These are phyloP conservation scores for Raja brachyura DNA, from an alignment of 2,113 vertebrate species.

Conservation along the genomic window DNA sequence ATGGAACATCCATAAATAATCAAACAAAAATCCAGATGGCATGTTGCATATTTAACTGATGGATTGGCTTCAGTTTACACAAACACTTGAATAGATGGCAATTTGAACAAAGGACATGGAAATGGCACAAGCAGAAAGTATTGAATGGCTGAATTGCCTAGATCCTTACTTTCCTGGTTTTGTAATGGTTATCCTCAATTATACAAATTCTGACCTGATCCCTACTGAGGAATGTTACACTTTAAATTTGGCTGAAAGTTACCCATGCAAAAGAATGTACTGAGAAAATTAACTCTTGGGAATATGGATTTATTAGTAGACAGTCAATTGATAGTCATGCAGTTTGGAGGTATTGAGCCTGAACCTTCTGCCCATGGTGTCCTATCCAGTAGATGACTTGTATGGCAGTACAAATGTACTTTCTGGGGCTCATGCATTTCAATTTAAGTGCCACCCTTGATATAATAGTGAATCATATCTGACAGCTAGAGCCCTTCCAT, in stretches of 20 bases:
- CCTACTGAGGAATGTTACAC: not conserved
- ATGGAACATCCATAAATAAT: not conserved
- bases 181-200: not conserved
- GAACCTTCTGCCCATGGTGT: too few relatives aligned
- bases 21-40: not conserved
- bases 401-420: too few relatives aligned
- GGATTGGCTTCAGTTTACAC: not conserved
- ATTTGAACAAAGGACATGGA: not conserved
- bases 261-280: not conserved
- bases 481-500: too few relatives aligned
- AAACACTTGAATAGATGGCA: not conserved
- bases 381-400: too few relatives aligned
- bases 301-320: not conserved
- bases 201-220: not conserved
- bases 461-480: too few relatives aligned
- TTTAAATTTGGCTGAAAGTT: too few relatives aligned
- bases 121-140: not conserved
- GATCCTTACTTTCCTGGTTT: not conserved
- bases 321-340: not conserved
- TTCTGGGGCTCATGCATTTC: too few relatives aligned
- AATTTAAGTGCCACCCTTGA: too few relatives aligned
- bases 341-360: too few relatives aligned
- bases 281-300: not conserved
- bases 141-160: not conserved
- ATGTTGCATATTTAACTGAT: not conserved